Evolutionary conservation across 2,113 vertebrate genomes (phyloP).

Genomic region (Plectropomus leopardus): DNA sequence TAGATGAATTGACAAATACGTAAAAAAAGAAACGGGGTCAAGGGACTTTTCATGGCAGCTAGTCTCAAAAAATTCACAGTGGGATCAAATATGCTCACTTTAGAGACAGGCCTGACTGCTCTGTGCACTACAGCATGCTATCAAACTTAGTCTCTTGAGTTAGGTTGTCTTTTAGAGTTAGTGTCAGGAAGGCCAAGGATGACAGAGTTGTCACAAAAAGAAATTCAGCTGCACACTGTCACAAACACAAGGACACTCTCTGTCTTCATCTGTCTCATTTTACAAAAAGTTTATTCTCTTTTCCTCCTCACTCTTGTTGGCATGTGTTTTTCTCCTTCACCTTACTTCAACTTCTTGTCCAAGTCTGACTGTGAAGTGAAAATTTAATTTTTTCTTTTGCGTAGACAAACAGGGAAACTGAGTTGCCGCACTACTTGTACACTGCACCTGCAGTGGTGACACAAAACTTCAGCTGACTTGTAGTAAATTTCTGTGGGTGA

Average conservation of each 20-base stretch:
- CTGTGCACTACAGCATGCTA: slow-evolving; percentile 45
- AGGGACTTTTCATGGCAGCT: slow-evolving; percentile 34
- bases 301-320: slow-evolving; percentile 29
- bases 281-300: slow-evolving; percentile 38
- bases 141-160: slow-evolving; percentile 54
- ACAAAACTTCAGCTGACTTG: not conserved
- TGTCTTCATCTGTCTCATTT: slow-evolving; percentile 56
- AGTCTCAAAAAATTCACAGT: slow-evolving; percentile 35
- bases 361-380: not conserved
- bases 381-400: not conserved
- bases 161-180: slow-evolving; percentile 59
- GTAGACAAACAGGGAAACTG: not conserved
- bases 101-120: slow-evolving; percentile 46
- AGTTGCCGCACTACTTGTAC: not conserved
- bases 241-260: slow-evolving; percentile 56
- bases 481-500: not conserved
- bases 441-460: not conserved
- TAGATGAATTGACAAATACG: slow-evolving; percentile 51
- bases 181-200: slow-evolving; percentile 61
- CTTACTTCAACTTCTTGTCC: slow-evolving; percentile 15
- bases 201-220: slow-evolving; percentile 54
- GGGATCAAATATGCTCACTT: slow-evolving; percentile 46
- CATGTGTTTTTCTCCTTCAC: slow-evolving; percentile 22
- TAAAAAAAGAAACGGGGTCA: slow-evolving; percentile 17
- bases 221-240: slow-evolving; percentile 47